A percentile compares a stretch with the other conserved stretches of the same genome.
Evolutionary conservation across 2,113 vertebrate genomes (phyloP).

Genomic region (Hipposideros armiger): DNA sequence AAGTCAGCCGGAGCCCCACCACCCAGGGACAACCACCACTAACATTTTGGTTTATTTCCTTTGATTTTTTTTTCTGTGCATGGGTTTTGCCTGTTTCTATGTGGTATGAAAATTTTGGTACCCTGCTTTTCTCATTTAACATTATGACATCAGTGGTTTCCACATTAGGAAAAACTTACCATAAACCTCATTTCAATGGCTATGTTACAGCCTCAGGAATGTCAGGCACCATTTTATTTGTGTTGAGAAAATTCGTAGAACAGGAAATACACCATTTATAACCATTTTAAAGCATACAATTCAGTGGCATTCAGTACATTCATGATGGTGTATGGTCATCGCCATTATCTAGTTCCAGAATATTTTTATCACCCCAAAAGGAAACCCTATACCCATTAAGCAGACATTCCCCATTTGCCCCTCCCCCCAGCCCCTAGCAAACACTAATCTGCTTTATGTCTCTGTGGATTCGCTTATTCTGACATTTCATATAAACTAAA

Average conservation of each 20-base stretch:
- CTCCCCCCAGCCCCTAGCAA: background rate
- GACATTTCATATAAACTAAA: background rate
- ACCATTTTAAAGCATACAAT: constrained; percentile 30
- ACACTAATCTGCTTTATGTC: background rate
- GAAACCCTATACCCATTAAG: background rate
- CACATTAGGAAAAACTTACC: constrained; percentile 3
- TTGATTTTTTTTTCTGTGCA: background rate
- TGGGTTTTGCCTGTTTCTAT: background rate
- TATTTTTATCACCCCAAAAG: background rate
- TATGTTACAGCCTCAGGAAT: background rate
- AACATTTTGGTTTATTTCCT: background rate
- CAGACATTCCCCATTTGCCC: background rate
- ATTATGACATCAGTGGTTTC: constrained; percentile 9
- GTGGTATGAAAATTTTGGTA: background rate
- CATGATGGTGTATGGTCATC: background rate
- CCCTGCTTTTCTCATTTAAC: constrained; percentile 10
- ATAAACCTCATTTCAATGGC: constrained; percentile 21
- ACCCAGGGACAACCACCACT: background rate
- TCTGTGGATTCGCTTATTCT: constrained; percentile 11
- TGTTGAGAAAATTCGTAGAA: constrained; percentile 9
- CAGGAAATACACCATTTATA: constrained; percentile 25
- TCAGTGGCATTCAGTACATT: constrained; percentile 2
- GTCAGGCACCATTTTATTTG: constrained; percentile 37
- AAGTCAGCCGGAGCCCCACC: background rate
- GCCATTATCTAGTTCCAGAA: constrained; percentile 3